phyloP scores from a whole-genome alignment of 2,888 invertebrate species.

The Plemyria rubiginata region DNA sequence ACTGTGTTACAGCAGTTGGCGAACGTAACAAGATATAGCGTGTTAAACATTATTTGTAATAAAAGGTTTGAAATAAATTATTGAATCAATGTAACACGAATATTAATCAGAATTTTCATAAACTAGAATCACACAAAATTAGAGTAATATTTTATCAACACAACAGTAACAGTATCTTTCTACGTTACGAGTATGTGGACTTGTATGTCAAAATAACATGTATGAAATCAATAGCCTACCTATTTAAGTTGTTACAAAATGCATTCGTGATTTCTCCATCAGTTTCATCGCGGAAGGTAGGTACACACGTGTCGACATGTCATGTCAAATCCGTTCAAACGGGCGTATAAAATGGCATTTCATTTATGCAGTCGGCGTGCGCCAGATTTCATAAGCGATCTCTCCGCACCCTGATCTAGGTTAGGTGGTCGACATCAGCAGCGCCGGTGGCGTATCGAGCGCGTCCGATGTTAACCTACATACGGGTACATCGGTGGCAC shows the following conservation, averaged over 20 bases:
- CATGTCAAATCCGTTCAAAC: slow-evolving; percentile 58
- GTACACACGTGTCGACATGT: slow-evolving; percentile 43
- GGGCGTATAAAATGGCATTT: slow-evolving; percentile 69
- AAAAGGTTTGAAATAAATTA: slow-evolving; percentile 9
- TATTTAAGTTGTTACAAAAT: slow-evolving; percentile 35
- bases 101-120: not conserved
- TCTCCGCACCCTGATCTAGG: slow-evolving; percentile 84
- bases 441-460: slow-evolving; percentile 80
- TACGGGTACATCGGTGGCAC: slow-evolving; percentile 69
- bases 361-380: slow-evolving; percentile 77
- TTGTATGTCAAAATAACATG: not conserved
- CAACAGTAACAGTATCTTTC: not conserved
- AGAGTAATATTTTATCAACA: not conserved
- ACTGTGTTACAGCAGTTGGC: slow-evolving; percentile 46
- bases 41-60: slow-evolving; percentile 30
- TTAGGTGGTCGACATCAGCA: slow-evolving; percentile 82
- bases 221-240: slow-evolving; percentile 19
- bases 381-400: slow-evolving; percentile 85
- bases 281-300: slow-evolving; percentile 37
- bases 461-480: slow-evolving; percentile 83
- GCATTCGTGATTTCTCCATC: slow-evolving; percentile 35
- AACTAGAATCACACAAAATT: not conserved
- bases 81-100: slow-evolving; percentile 1
- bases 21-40: slow-evolving; percentile 37
- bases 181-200: not conserved